A percentile compares a stretch with the other conserved stretches of the same genome.
Evolutionary conservation across 2,888 invertebrate genomes (phyloP).

Genomic region (Eilema depressum): DNA sequence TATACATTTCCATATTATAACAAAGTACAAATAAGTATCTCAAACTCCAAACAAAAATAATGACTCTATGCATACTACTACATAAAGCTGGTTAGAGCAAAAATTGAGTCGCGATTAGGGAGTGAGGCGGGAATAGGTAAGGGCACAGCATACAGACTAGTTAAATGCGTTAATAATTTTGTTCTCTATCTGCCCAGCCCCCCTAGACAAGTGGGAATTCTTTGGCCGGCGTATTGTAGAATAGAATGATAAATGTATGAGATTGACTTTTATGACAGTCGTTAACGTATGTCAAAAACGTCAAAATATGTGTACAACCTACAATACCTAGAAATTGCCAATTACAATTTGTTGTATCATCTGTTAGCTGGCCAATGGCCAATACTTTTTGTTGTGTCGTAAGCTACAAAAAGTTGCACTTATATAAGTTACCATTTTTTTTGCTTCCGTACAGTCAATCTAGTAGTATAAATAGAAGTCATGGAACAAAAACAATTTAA

Average conservation of each 20-base stretch:
- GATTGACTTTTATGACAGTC: no score
- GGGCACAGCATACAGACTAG: background rate
- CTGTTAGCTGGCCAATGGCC: no score
- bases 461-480: background rate
- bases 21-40: conserved; percentile 23
- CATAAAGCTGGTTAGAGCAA: background rate
- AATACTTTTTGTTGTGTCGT: no score
- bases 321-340: no score
- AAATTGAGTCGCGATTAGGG: background rate
- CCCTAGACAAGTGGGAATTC: no score
- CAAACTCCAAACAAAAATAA: conserved; percentile 41
- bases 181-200: background rate
- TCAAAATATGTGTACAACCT: no score
- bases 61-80: background rate
- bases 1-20: conserved; percentile 9
- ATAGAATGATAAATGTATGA: no score
- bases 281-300: no score
- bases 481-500: conserved; percentile 29
- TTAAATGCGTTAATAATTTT: background rate
- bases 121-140: no score
- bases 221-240: no score
- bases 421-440: background rate
- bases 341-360: no score
- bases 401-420: no score
- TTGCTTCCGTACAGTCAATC: background rate